Conservation (phyloP, 2,797 vertebrate species). For the Pogoniulus pusillus region DNA sequence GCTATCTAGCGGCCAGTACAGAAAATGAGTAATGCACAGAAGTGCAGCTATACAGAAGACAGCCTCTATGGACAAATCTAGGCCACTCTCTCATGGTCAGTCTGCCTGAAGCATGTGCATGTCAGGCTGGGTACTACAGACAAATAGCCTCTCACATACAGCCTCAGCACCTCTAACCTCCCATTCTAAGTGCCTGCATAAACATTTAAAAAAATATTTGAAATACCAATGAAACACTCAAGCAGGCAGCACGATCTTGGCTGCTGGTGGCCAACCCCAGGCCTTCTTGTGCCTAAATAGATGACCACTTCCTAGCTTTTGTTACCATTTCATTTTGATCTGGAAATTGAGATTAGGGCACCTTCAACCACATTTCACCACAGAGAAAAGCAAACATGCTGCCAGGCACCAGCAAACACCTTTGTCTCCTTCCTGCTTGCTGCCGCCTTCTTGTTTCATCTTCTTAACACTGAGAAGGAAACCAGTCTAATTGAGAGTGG, state of each 20-base stretch:
- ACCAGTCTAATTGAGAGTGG: neutral
- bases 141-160: neutral
- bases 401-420: neutral
- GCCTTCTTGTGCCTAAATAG: neutral
- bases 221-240: neutral
- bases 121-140: neutral
- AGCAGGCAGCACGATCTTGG: fast-evolving
- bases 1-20: slow-evolving; percentile 69
- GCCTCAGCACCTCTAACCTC: neutral
- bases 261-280: neutral
- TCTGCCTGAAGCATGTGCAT: neutral
- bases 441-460: neutral
- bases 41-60: neutral
- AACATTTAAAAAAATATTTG: neutral
- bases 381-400: neutral
- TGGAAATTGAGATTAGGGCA: neutral
- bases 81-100: neutral
- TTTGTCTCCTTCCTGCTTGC: neutral
- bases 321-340: neutral
- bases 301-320: neutral
- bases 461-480: neutral
- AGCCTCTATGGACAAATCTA: neutral
- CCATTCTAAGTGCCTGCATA: neutral
- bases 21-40: neutral
- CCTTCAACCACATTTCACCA: neutral